phyloP scores from a whole-genome alignment of 1,140 invertebrate genomes.

The Grapholita molesta region DNA sequence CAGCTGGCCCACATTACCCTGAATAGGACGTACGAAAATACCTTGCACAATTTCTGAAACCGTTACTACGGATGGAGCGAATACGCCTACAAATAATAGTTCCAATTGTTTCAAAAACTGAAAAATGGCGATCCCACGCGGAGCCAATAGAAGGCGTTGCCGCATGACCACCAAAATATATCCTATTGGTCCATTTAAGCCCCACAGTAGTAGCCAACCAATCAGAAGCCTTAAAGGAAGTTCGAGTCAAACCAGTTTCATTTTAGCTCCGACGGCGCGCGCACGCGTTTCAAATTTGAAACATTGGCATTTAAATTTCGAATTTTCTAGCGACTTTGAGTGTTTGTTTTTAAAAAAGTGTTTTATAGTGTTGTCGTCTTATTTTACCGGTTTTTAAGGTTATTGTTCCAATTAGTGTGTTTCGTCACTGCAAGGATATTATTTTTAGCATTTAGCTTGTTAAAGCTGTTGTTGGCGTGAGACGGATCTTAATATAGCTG shows the following conservation, averaged over 20 bases:
- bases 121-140: constrained; percentile 66
- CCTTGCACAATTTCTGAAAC: constrained; percentile 37
- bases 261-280: constrained; percentile 48
- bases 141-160: constrained; percentile 67
- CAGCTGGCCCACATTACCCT: constrained; percentile 31
- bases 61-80: constrained; percentile 39
- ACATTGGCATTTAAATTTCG: constrained; percentile 27
- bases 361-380: constrained; percentile 23
- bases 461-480: constrained; percentile 53
- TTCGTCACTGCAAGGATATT: constrained; percentile 54
- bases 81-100: constrained; percentile 64
- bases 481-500: constrained; percentile 69
- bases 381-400: constrained; percentile 17
- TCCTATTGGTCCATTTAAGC: constrained; percentile 45
- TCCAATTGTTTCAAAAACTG: constrained; percentile 63
- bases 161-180: constrained; percentile 25
- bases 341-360: constrained; percentile 26
- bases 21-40: constrained; percentile 47
- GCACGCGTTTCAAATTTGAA: constrained; percentile 50
- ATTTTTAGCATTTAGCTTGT: constrained; percentile 73
- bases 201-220: constrained; percentile 43
- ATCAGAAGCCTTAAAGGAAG: constrained; percentile 52
- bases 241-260: constrained; percentile 69
- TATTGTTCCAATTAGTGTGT: constrained; percentile 50
- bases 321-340: constrained; percentile 31